Conservation (phyloP, 23 tunicate genomes). For the Halocynthia roretzi region DNA sequence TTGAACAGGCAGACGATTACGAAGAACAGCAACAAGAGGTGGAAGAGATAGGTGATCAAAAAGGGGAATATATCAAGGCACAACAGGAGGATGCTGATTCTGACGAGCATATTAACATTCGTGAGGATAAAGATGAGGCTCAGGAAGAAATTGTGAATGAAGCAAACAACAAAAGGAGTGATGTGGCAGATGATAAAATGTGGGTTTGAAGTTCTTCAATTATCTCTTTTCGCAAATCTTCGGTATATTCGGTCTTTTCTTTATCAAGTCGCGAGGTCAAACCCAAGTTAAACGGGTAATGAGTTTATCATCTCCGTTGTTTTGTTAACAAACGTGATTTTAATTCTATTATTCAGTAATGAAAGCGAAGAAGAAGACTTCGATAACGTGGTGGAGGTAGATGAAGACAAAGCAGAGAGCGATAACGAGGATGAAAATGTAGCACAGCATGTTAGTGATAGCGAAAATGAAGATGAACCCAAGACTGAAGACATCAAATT, state of each 20-base stretch:
- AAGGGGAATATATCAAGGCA: constrained; percentile 1
- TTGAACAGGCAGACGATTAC: constrained; percentile 12
- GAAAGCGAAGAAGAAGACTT: constrained; percentile 48
- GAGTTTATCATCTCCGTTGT: no score
- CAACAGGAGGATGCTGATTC: constrained; percentile 16
- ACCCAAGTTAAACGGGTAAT: no score
- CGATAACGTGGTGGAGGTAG: constrained; percentile 71
- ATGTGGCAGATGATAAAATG: constrained; percentile 23
- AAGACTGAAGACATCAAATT: constrained; percentile 41
- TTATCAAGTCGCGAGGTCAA: no score
- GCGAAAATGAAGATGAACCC: constrained; percentile 49
- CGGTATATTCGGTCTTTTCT: background rate
- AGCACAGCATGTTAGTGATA: constrained; percentile 68
- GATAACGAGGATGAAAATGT: constrained; percentile 75
- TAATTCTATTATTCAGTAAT: background rate
- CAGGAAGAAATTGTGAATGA: constrained; percentile 9
- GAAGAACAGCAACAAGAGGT: constrained; percentile 1
- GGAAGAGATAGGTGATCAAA: constrained; percentile 29
- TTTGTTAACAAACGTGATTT: background rate
- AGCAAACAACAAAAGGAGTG: background rate
- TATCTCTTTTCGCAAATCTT: background rate
- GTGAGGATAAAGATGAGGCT: background rate
- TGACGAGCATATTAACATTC: background rate
- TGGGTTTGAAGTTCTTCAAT: no score
- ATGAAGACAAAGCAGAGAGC: constrained; percentile 42